Percentiles rank a stretch among this genome's conserved stretches.
Conservation (phyloP, 2,797 vertebrate species). For the Micropoecilia bifurca region DNA sequence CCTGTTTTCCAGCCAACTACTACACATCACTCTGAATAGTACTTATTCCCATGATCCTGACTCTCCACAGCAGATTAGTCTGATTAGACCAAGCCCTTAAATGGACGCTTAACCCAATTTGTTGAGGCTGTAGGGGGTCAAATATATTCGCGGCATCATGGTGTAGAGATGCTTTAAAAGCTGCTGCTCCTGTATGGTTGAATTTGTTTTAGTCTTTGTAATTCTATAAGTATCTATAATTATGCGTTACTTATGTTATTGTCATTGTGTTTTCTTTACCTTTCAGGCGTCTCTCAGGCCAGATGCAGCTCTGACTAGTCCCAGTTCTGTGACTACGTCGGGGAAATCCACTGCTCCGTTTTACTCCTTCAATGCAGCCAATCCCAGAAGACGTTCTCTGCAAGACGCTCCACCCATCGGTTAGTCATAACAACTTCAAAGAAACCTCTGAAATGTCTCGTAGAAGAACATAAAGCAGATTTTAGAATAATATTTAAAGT, state of each 20-base stretch:
- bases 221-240: too few species aligned
- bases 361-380: slow-evolving; percentile 88
- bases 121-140: slow-evolving; percentile 46
- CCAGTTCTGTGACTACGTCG: slow-evolving; percentile 84
- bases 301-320: slow-evolving; percentile 86
- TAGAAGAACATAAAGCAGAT: slow-evolving; percentile 1
- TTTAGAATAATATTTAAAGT: slow-evolving; percentile 22
- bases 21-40: slow-evolving; percentile 37
- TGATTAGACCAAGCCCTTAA: slow-evolving; percentile 75
- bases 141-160: slow-evolving; percentile 49
- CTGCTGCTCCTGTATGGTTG: neutral
- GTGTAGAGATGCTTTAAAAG: neutral
- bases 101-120: slow-evolving; percentile 75
- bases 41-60: slow-evolving; percentile 45
- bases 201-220: neutral
- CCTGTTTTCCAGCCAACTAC: slow-evolving; percentile 27
- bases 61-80: slow-evolving; percentile 61
- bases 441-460: slow-evolving; percentile 8
- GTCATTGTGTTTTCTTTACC: slow-evolving; percentile 33
- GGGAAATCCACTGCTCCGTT: slow-evolving; percentile 89
- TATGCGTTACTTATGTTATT: neutral
- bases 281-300: slow-evolving; percentile 87
- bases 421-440: slow-evolving; percentile 66
- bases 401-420: slow-evolving; percentile 88
- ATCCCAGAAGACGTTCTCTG: slow-evolving; percentile 90